A percentile compares a stretch with the other conserved stretches of the same genome.
Evolutionary conservation across 2,113 vertebrate species (phyloP).

Genomic region (Rhegmatorhina hoffmannsi): DNA sequence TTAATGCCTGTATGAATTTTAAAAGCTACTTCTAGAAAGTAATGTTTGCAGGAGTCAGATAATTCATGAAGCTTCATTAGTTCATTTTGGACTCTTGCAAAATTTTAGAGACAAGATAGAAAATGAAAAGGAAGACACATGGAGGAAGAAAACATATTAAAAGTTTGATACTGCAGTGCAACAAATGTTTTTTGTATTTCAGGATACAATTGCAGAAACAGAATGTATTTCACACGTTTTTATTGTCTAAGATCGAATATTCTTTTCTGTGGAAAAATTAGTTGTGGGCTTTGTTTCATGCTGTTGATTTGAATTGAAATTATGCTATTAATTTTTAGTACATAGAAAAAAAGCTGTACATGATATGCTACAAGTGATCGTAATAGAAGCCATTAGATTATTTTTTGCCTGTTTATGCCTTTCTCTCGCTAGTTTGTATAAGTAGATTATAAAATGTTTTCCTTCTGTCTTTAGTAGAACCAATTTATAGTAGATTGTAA

Average conservation of each 20-base stretch:
- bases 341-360: not conserved
- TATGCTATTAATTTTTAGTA: not conserved
- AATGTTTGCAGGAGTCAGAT: not conserved
- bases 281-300: not conserved
- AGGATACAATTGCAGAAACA: not conserved
- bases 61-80: not conserved
- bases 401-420: not conserved
- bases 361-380: not conserved
- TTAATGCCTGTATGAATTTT: not conserved
- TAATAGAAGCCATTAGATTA: not conserved
- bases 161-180: not conserved
- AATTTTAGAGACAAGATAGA: not conserved
- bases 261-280: not conserved
- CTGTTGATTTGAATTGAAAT: not conserved
- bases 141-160: not conserved
- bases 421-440: not conserved
- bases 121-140: not conserved
- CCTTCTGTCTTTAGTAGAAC: not conserved
- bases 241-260: not conserved
- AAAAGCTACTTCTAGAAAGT: not conserved
- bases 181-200: not conserved
- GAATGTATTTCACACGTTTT: not conserved
- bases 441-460: not conserved
- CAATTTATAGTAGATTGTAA: not conserved
- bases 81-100: not conserved